Evolutionary conservation across 2,113 vertebrate species (phyloP), one percentile per base, ranked within the genome.

Genomic region (Ramphastos sulfuratus): DNA sequence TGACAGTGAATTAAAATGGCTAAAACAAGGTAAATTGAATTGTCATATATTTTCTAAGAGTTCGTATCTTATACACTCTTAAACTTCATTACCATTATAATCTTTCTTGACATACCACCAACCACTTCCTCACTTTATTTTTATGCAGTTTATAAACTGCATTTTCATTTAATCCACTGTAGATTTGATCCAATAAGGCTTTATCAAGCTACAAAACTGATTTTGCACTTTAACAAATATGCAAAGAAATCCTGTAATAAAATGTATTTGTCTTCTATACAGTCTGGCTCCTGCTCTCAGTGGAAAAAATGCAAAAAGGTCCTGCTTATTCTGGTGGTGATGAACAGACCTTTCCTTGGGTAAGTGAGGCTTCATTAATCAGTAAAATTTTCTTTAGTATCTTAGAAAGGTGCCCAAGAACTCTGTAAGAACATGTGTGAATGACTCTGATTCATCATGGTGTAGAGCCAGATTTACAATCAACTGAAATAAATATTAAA

Each of bases 311-410:
- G 44, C 33, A 74, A 10, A 86, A 85, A 75, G 9, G 48, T 86
- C 20, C 76, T 71, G 12, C 28, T 82, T 88, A 63, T 63, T 91
- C 1, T 1, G 20, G 10, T 65, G 54, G 73, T 81, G 58, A 14
- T 67, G 82, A 87, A 64, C 48, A 83, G 63, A 77, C 9, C 18
- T 74, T 64, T 93, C 55, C 35, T 72, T 59, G 25, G 72, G 79
- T 93, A 91, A 92, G 87, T 96, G 65, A 87, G 27, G 23, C 42
- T 91, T 67, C 67, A 61, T 48, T 73, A 54, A 48, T 14, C 73
- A 33, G 27, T 28, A 91, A 75, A 82, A 74, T 58, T 23, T 89
- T 80, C 31, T 87, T 77, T 81, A 35, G 1, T 67, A 12, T 33
- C 28, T 56, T 78, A 71, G 69, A 63, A 93, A 74, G 12, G 67